Evolutionary conservation across 2,888 invertebrate species (phyloP), one percentile per base, ranked within the genome.

Genomic region (Sepiola atlantica): DNA sequence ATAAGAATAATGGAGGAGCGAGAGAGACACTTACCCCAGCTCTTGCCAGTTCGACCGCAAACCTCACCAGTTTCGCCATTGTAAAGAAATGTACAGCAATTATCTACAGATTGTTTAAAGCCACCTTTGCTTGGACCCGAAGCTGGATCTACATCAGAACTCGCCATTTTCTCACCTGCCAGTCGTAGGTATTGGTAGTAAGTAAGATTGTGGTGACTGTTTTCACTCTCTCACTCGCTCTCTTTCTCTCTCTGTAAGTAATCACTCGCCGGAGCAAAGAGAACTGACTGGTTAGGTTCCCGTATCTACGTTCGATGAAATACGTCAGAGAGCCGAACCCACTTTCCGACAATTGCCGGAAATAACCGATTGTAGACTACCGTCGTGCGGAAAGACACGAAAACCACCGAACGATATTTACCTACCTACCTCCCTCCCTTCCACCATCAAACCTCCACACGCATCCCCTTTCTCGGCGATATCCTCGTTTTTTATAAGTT

Each of bases 21-120:
- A 91, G 8, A 92, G n/a, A n/a, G 12, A 18, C n/a, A 92, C 92
- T 91, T 95, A 95, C 95, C 91, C 95, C 95, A 95, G 57, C 95
- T 95, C 55, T 94, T 91, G 35, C 95, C 95, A 55, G 95, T 95
- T 94, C 95, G 94, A 28, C 95, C 95, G 32, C 95, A 92, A 55
- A 95, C 93, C 61, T 94, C 94, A 54, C 95, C 95, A 35, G 94
- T 94, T 32, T 95, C 94, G 3, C 55, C 16, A 90, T 95, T 95
- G 92, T 92, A 95, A 45, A 95, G 55, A 91, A 95, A 95, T 77
- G 93, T 93, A 35, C 45, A 57, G 55, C 93, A 94, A 24, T 94
- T 93, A 55, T 61, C 77, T 32, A 94, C 32, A 35, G 93, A 28
- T 77, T 94, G 94, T 55, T 90, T 54, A 77, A 92, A 24, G 24